These are phyloP conservation scores for Acholoe squamosa DNA, from an alignment of 2,888 invertebrate species.

Conservation along the genomic window DNA sequence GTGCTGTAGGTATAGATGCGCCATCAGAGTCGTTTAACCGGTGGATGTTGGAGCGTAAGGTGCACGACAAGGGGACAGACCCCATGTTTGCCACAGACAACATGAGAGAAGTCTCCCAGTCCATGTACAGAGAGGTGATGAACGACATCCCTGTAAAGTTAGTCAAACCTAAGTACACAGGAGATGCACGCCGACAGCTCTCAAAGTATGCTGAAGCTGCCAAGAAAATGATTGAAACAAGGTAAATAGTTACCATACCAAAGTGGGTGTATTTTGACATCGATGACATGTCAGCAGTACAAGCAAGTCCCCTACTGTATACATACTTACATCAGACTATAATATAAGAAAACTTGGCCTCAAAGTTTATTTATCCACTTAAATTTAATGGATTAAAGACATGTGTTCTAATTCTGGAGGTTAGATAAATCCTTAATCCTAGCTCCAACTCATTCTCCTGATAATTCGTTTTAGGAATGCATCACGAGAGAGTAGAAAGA, in stretches of 20 bases:
- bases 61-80: constrained; percentile 94
- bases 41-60: constrained; percentile 97
- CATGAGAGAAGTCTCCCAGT: constrained; percentile 94
- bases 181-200: constrained; percentile 96
- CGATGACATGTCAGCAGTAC: no score
- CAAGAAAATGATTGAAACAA: constrained; percentile 96
- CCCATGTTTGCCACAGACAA: constrained; percentile 95
- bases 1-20: constrained; percentile 90
- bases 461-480: constrained; percentile 47
- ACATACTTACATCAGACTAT: no score
- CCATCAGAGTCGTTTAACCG: constrained; percentile 97
- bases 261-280: no score
- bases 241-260: constrained; percentile 79
- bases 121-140: constrained; percentile 99
- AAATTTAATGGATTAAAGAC: no score
- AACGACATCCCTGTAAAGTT: constrained; percentile 98
- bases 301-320: no score
- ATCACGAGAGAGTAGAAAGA: constrained; percentile 94
- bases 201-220: constrained; percentile 97
- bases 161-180: constrained; percentile 96
- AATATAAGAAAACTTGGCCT: no score
- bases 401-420: no score
- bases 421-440: no score
- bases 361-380: no score
- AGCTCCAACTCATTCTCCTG: no score